phyloP scores from a whole-genome alignment of 2,797 vertebrate genomes.

The Botia kubotai region DNA sequence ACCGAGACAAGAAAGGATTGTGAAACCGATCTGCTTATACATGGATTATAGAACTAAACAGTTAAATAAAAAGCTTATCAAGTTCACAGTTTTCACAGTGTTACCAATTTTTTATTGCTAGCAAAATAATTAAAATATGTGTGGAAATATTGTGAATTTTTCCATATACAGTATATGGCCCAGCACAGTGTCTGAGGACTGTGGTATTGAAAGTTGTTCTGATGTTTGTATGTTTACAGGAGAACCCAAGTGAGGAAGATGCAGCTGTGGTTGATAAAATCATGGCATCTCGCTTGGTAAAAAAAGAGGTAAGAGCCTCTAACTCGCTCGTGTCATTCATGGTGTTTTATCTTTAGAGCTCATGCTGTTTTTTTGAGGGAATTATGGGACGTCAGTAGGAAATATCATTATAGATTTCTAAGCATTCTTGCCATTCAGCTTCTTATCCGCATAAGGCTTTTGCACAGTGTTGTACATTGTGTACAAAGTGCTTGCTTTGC shows the following conservation, averaged over 20 bases:
- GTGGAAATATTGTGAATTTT: neutral
- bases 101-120: neutral
- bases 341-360: neutral
- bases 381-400: neutral
- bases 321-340: neutral
- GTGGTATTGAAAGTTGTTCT: neutral
- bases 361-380: neutral
- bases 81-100: neutral
- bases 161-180: neutral
- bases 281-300: conserved; percentile 87
- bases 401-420: neutral
- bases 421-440: neutral
- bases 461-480: neutral
- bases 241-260: conserved; percentile 98
- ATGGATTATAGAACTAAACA: neutral
- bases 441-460: neutral
- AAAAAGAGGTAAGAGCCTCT: conserved; percentile 87
- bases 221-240: conserved; percentile 73
- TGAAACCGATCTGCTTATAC: neutral
- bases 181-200: neutral
- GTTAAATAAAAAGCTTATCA: neutral
- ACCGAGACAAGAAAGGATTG: neutral
- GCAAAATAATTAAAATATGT: neutral
- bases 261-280: conserved; percentile 99
- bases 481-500: neutral